Base-by-base conservation (phyloP, 2,113 vertebrate species). In the Noctilio leporinus region DNA sequence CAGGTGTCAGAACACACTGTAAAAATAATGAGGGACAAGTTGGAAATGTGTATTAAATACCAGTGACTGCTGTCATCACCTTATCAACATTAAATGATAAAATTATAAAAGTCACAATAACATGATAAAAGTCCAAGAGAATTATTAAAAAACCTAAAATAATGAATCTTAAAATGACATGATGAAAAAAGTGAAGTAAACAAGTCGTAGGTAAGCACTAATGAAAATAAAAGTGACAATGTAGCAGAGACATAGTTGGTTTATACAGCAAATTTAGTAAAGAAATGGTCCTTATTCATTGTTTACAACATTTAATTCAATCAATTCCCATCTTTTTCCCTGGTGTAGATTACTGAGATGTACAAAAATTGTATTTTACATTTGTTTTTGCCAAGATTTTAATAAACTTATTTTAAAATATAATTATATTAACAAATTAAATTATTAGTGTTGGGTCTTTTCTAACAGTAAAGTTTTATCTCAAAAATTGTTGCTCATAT, bases 161-260 rank as follows among this genome's bases (percentile, higher is more conserved):
- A 84, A 93, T 84, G 64, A 69, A 7, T 76, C 95, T 96, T 80
- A 72, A 88, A 93, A 53, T 55, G 47, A 62, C 1, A 95, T 86
- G 90, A 94, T 91, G 8, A 92, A 95, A 95, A 90, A 95, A 96
- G n/a, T 91, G 30, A 72, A 95, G 35, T 76, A 92, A 95, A 95
- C 33, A 96, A 88, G 6, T 57, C 67, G 26, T 53, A 55, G 62
- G 84, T 65, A 86, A 91, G 62, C 47, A 15, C 10, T 76, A 83
- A 95, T 83, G 22, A 91, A 92, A 51, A 84, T 49, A 96, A 93
- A 94, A 76, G 30, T 53, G 83, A 78, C 9, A 86, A 17, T 26
- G 12, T 75, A n/a, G 14, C 4, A 78, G 14, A 86, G 26, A 45
- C 4, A 84, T 51, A 35, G 12, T 77, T 86, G 26, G 7, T 57